Percentiles rank a stretch among this genome's conserved stretches.
phyloP scores from a whole-genome alignment of 2,888 invertebrate species.

The Tethea ocularis region DNA sequence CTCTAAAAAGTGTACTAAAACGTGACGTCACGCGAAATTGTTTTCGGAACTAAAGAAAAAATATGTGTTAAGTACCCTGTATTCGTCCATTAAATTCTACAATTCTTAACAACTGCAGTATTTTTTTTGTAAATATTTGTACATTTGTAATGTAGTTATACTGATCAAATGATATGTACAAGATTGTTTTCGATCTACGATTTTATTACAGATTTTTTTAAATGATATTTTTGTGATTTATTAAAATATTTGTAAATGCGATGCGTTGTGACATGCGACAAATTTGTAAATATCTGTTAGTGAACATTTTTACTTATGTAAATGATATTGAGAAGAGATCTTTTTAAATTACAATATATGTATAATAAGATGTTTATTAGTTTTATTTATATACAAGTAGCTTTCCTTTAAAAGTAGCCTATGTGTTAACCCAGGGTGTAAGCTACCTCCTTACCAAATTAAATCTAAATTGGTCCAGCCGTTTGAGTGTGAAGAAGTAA shows the following conservation, averaged over 20 bases:
- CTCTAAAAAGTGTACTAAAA: no score
- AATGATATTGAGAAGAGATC: conserved; percentile 75
- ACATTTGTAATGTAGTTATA: conserved; percentile 32
- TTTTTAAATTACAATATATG: conserved; percentile 68
- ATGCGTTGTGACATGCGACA: conserved; percentile 57
- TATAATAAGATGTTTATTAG: conserved; percentile 52
- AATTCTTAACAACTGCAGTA: conserved; percentile 33
- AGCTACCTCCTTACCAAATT: no score
- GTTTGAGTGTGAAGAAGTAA: no score
- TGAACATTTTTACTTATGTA: conserved; percentile 62
- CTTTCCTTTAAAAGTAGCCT: background rate
- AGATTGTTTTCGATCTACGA: conserved; percentile 46
- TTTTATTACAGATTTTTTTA: conserved; percentile 58
- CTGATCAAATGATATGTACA: conserved; percentile 47
- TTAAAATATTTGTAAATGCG: conserved; percentile 58
- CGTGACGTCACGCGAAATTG: no score
- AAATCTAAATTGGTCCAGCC: no score
- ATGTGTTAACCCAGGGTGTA: no score
- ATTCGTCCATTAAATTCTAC: conserved; percentile 15
- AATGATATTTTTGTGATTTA: conserved; percentile 31
- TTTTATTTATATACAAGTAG: conserved; percentile 35
- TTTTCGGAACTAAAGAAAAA: no score
- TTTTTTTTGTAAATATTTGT: conserved; percentile 43
- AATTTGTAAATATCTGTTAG: conserved; percentile 67
- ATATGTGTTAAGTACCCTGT: no score